A percentile compares a stretch with the other conserved stretches of the same genome.
Evolutionary conservation across 2,888 invertebrate genomes (phyloP).

Genomic region (Chydorus sphaericus): DNA sequence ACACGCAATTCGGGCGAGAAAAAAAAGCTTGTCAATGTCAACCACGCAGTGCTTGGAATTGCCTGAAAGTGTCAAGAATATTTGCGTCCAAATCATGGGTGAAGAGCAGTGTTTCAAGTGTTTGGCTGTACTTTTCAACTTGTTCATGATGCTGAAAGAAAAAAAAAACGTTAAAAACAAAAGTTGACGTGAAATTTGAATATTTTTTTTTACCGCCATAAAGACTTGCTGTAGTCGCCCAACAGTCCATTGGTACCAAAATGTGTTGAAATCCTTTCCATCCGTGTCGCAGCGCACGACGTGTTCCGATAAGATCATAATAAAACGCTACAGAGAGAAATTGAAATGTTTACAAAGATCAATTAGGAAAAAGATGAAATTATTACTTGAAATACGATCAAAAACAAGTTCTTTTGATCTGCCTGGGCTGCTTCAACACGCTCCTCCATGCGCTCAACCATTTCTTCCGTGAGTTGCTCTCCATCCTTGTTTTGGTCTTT

Average conservation of each 20-base stretch:
- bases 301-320: slow-evolving; percentile 94
- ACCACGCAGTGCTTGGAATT: slow-evolving; percentile 79
- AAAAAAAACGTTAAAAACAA: slow-evolving; percentile 12
- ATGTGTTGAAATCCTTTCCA: slow-evolving; percentile 78
- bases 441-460: slow-evolving; percentile 91
- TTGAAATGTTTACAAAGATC: not conserved
- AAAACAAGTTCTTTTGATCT: slow-evolving; percentile 89
- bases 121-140: slow-evolving; percentile 91
- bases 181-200: not conserved
- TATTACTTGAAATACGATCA: slow-evolving; percentile 78
- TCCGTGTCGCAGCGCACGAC: slow-evolving; percentile 85
- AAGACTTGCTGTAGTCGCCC: slow-evolving; percentile 91
- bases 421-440: slow-evolving; percentile 84
- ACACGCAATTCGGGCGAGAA: too few relatives aligned
- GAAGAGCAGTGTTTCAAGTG: slow-evolving; percentile 85
- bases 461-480: slow-evolving; percentile 58
- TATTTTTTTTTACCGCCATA: slow-evolving; percentile 58
- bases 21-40: slow-evolving; percentile 25
- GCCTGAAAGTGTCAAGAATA: slow-evolving; percentile 91
- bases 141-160: slow-evolving; percentile 83
- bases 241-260: slow-evolving; percentile 92
- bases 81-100: slow-evolving; percentile 91
- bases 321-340: slow-evolving; percentile 52
- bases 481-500: slow-evolving; percentile 28
- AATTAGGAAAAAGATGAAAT: not conserved